phyloP scores from a whole-genome alignment of 1,140 invertebrate species.

The Anoplolepis gracilipes region DNA sequence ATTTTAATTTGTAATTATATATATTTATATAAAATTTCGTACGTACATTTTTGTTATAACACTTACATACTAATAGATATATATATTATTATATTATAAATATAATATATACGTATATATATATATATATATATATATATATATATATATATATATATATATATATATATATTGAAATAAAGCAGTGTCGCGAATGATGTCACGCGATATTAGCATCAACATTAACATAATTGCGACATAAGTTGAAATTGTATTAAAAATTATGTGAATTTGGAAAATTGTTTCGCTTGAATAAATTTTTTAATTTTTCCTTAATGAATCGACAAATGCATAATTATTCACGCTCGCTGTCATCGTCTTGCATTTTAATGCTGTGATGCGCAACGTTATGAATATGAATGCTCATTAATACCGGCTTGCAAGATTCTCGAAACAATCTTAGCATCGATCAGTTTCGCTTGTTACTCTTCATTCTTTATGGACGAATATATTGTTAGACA shows the following conservation, averaged over 20 bases:
- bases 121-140: too few species aligned
- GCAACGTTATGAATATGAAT: neutral
- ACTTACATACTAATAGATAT: too few species aligned
- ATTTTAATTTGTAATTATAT: neutral
- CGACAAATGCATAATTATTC: neutral
- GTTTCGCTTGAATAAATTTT: neutral
- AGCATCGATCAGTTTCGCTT: neutral
- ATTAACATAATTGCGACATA: constrained; percentile 5
- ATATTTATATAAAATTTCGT: too few species aligned
- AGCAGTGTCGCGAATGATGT: neutral
- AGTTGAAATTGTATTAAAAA: neutral
- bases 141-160: too few species aligned
- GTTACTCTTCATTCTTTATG: neutral
- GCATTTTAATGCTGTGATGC: neutral
- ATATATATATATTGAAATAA: neutral
- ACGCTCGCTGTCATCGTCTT: neutral
- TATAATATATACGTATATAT: too few species aligned
- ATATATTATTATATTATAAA: too few species aligned
- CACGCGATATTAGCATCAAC: neutral
- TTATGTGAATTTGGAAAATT: neutral
- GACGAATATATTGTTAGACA: neutral
- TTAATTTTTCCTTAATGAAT: neutral
- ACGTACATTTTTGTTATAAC: neutral
- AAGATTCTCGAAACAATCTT: neutral
- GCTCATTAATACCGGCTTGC: neutral